Evolutionary conservation across 2,888 invertebrate genomes (phyloP).

Genomic region (Yponomeuta malinellus): DNA sequence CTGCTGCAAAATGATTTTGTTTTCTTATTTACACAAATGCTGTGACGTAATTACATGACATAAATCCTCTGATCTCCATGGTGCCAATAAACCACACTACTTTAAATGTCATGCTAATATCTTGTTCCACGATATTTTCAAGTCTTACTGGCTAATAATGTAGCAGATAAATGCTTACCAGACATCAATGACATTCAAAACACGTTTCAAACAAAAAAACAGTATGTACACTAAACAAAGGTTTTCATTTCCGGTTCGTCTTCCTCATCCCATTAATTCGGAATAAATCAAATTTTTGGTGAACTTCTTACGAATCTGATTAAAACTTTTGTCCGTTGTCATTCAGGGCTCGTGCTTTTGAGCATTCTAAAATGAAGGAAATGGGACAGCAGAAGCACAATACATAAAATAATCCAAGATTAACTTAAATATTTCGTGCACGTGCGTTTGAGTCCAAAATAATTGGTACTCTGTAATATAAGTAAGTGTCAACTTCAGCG

Average conservation of each 20-base stretch:
- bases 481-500: too few relatives aligned
- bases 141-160: background rate
- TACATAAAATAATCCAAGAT: background rate
- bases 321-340: background rate
- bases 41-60: too few relatives aligned
- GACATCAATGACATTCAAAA: background rate
- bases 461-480: too few relatives aligned
- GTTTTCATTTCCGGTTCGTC: background rate
- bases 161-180: background rate
- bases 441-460: too few relatives aligned
- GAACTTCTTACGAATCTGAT: background rate
- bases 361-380: constrained; percentile 29
- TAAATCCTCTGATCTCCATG: too few relatives aligned
- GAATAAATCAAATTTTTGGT: background rate
- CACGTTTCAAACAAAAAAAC: background rate
- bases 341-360: constrained; percentile 17
- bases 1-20: too few relatives aligned
- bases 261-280: background rate
- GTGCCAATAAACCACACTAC: too few relatives aligned
- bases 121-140: too few relatives aligned
- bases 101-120: too few relatives aligned
- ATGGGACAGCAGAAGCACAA: constrained; percentile 11
- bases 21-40: too few relatives aligned
- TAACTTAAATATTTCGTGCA: too few relatives aligned
- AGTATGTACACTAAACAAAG: background rate